These are phyloP conservation scores for Sebastes oblongus DNA, from an alignment of 2,797 vertebrate species.

Conservation along the genomic window DNA sequence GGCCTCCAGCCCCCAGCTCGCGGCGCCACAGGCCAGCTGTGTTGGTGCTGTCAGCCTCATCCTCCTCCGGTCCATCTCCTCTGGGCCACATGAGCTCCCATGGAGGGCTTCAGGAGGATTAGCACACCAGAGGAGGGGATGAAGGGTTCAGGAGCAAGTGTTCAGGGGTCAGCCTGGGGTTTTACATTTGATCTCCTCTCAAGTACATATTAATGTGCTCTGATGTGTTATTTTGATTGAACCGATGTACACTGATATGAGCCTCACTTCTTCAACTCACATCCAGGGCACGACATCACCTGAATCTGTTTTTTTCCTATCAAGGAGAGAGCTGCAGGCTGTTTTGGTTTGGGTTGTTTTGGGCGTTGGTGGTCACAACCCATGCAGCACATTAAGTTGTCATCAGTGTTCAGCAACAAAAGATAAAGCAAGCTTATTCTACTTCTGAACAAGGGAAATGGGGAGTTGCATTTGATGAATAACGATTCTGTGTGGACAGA, in stretches of 20 bases:
- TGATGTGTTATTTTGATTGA: slow-evolving; percentile 63
- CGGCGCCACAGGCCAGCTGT: slow-evolving; percentile 70
- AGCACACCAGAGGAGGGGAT: slow-evolving; percentile 62
- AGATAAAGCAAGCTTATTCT: slow-evolving; percentile 15
- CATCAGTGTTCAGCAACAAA: slow-evolving; percentile 20
- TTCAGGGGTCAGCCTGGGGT: slow-evolving; percentile 67
- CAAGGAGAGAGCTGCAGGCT: slow-evolving; percentile 31
- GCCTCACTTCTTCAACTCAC: slow-evolving; percentile 44
- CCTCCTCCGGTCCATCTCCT: slow-evolving; percentile 69
- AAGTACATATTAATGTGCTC: slow-evolving; percentile 53
- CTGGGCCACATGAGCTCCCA: slow-evolving; percentile 61
- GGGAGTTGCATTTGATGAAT: slow-evolving; percentile 47
- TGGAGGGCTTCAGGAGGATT: slow-evolving; percentile 66
- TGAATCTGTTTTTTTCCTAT: slow-evolving; percentile 37
- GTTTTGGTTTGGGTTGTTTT: slow-evolving; percentile 41
- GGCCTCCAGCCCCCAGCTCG: slow-evolving; percentile 19
- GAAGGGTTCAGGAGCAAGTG: slow-evolving; percentile 70
- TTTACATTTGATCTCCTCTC: slow-evolving; percentile 67
- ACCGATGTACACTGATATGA: slow-evolving; percentile 31
- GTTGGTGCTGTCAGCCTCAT: slow-evolving; percentile 80
- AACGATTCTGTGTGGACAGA: slow-evolving; percentile 44
- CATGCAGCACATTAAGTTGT: slow-evolving; percentile 36
- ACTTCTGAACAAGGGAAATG: slow-evolving; percentile 3
- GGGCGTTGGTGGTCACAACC: slow-evolving; percentile 27
- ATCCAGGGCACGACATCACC: slow-evolving; percentile 38